A percentile compares a stretch with the other conserved stretches of the same genome.
Conservation (phyloP, 2,113 vertebrate genomes). For the Benitochromis conjunctus region DNA sequence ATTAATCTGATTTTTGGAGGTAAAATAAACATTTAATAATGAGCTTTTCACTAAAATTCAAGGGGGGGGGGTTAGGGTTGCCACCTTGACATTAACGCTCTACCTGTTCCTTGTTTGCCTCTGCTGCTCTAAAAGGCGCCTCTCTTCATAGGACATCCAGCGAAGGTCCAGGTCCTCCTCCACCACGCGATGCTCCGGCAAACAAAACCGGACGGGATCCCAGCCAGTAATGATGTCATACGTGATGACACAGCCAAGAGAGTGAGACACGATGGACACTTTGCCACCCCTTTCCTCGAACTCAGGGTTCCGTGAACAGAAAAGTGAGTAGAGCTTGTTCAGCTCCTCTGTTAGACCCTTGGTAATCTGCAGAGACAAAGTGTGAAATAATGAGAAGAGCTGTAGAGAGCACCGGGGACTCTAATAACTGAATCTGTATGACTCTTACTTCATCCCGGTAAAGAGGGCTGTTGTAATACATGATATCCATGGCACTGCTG, state of each 20-base stretch:
- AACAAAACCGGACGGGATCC: slow-evolving; percentile 90
- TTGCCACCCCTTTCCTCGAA: slow-evolving; percentile 92
- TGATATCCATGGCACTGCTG: slow-evolving; percentile 99
- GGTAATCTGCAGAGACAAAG: slow-evolving; percentile 79
- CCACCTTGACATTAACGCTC: background rate
- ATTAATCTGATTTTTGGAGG: background rate
- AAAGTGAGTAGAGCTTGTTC: slow-evolving; percentile 90
- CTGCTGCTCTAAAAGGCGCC: slow-evolving; percentile 83
- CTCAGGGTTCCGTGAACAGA: slow-evolving; percentile 95
- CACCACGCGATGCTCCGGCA: slow-evolving; percentile 85
- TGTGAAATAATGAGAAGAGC: background rate
- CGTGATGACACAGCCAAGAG: slow-evolving; percentile 94
- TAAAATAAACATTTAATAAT: background rate
- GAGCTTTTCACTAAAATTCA: background rate
- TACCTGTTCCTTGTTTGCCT: slow-evolving; percentile 84
- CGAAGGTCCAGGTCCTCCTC: slow-evolving; percentile 79
- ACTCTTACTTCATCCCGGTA: slow-evolving; percentile 89
- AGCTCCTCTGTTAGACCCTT: slow-evolving; percentile 94
- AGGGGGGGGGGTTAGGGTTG: background rate
- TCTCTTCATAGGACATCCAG: slow-evolving; percentile 87
- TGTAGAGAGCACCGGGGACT: background rate
- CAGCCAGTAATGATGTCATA: slow-evolving; percentile 99
- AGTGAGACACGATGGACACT: slow-evolving; percentile 96
- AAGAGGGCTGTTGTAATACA: slow-evolving; percentile 98
- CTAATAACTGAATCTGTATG: background rate